Evolutionary conservation across 1,140 invertebrate genomes (phyloP).

Genomic region (Callitettix versicolor): DNA sequence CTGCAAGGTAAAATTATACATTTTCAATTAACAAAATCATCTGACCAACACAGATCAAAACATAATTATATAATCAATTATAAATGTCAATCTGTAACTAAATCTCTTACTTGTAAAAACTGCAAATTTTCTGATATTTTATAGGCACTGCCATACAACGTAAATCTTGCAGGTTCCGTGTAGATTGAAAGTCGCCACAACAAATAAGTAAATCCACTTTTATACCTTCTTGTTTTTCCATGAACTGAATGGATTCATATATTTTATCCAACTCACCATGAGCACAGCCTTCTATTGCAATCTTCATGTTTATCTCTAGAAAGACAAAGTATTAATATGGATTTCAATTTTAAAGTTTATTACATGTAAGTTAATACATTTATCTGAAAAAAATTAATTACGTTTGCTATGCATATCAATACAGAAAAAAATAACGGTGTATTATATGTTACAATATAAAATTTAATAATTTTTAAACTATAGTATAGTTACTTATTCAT

Average conservation of each 20-base stretch:
- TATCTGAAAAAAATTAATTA: too few relatives aligned
- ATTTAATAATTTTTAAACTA: too few relatives aligned
- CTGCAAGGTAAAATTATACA: constrained; percentile 43
- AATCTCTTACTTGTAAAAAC: constrained; percentile 83
- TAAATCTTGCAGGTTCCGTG: constrained; percentile 67
- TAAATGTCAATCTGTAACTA: background rate
- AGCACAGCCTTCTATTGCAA: constrained; percentile 93
- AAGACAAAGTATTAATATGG: too few relatives aligned
- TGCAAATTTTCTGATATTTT: constrained; percentile 83
- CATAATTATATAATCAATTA: background rate
- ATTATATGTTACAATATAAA: too few relatives aligned
- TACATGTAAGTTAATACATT: too few relatives aligned
- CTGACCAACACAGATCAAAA: background rate
- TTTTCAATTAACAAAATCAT: background rate
- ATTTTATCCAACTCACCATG: constrained; percentile 95
- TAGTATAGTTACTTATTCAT: too few relatives aligned
- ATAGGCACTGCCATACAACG: constrained; percentile 87
- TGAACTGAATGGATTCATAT: constrained; percentile 68
- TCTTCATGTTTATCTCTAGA: constrained; percentile 58
- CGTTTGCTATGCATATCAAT: too few relatives aligned
- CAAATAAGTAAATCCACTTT: constrained; percentile 87
- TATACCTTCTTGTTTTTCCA: constrained; percentile 55
- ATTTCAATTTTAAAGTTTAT: too few relatives aligned
- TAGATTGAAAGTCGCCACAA: constrained; percentile 95
- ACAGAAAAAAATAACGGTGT: too few relatives aligned